Conservation (phyloP, 2,797 vertebrate species). For the Spinus pinus region DNA sequence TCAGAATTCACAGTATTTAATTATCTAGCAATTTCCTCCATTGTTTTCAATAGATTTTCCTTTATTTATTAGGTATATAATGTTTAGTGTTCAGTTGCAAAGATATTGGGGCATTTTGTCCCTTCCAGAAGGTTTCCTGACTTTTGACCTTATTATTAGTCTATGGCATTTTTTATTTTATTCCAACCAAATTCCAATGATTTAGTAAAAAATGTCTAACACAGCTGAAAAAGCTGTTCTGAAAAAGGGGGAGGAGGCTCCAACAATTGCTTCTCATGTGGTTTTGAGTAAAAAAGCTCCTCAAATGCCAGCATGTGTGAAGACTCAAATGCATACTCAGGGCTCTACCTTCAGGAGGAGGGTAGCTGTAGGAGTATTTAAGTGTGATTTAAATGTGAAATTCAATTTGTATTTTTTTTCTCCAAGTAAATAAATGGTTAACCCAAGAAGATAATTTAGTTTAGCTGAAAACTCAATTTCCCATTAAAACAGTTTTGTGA, state of each 20-base stretch:
- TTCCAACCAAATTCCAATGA: background rate
- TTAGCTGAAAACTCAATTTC: background rate
- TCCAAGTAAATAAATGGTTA: background rate
- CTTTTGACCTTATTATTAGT: background rate
- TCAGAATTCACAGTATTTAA: background rate
- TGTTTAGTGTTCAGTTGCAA: background rate
- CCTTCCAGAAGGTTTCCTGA: background rate
- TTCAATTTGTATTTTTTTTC: background rate
- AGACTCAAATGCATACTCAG: background rate
- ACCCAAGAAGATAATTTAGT: background rate
- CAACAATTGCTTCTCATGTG: background rate
- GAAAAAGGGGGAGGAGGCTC: background rate
- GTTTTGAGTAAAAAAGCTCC: background rate
- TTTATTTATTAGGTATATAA: background rate
- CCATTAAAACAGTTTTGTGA: background rate
- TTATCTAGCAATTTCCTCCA: background rate
- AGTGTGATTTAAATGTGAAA: background rate
- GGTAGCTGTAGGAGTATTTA: background rate
- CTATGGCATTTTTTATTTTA: background rate
- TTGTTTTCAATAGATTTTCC: background rate
- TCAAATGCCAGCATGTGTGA: background rate
- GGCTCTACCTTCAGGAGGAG: background rate
- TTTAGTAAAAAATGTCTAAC: background rate
- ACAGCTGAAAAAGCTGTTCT: background rate
- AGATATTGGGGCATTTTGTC: background rate